A percentile compares a stretch with the other conserved stretches of the same genome.
Conservation (phyloP, 2,888 invertebrate species). For the Drosophila nr. perissopoda region DNA sequence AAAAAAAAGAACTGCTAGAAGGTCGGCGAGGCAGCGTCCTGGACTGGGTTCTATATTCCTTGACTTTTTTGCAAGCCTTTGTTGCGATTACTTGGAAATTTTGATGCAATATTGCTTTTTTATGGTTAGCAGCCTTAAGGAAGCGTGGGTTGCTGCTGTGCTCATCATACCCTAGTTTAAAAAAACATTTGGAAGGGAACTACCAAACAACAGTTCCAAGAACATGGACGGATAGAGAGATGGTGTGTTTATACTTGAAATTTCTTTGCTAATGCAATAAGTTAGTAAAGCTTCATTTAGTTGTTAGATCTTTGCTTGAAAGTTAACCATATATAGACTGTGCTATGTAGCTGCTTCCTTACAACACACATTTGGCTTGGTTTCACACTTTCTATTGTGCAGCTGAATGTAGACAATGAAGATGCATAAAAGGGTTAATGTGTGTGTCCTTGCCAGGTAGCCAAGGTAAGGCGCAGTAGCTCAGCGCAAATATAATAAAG, state of each 20-base stretch:
- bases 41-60: conserved; percentile 46
- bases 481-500: conserved; percentile 47
- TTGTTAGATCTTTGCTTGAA: neutral
- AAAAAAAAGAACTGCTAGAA: conserved; percentile 40
- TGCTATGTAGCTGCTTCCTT: neutral
- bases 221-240: conserved; percentile 1
- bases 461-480: conserved; percentile 4
- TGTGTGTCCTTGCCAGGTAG: conserved; percentile 44
- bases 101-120: conserved; percentile 39
- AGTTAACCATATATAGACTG: neutral
- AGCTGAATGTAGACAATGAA: conserved; percentile 47
- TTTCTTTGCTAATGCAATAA: neutral
- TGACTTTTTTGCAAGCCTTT: conserved; percentile 78
- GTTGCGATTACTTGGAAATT: conserved; percentile 57
- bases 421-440: conserved; percentile 69
- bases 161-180: conserved; percentile 24
- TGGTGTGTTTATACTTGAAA: neutral
- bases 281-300: neutral
- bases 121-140: conserved; percentile 18
- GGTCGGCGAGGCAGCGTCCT: conserved; percentile 20
- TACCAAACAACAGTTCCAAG: conserved; percentile 22
- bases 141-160: conserved; percentile 16
- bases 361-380: conserved; percentile 6
- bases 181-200: conserved; percentile 18
- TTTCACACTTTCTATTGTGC: conserved; percentile 47